Base-by-base conservation (phyloP, 1,140 invertebrate species). In the Aphidius gifuensis region DNA sequence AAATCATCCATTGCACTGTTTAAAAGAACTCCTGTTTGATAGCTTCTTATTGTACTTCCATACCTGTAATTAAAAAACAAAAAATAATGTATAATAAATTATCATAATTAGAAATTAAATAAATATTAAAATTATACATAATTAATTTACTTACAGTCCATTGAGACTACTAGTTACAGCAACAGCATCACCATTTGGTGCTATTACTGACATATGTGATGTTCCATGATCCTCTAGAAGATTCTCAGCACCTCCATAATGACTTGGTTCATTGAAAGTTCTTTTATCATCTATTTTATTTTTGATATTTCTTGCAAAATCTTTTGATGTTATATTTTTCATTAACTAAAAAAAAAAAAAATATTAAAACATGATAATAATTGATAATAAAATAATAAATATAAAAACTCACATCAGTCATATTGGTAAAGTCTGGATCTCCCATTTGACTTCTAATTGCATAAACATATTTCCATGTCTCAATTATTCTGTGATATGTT, bases 1-100 rank as follows among this genome's bases (percentile, higher is more conserved):
- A 99, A 99, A 75, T 99, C 96, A 76, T 98, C 93, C 94, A 99
- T 98, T 54, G 88, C 90, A 74, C 92, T 90, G 80, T 99, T 99
- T 68, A 96, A 86, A 5, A 98, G 80, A 47, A 99, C 94, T 44
- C 96, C 97, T 0, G 96, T 97, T 56, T 85, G 85, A 16, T 16
- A 16, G 16, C 16, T 16, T 16, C 16, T n/a, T n/a, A n/a, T 16
- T 16, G 0, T 16, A 16, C 90, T 87, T 11, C 93, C 93, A 75
- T 91, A 93, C 74, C 92, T 95, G 70, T 32, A 47, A 82, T 82
- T n/a, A n/a, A 40, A 60, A 61, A 43, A 8, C 2, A 2, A 44
- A 8, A 44, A 8, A 44, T 32, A 32, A 3, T 32, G 4, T 32
- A 2, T 3, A 32, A 3, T 32, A 32, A 32, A 32, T 16, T 16